Evolutionary conservation across 2,888 invertebrate genomes (phyloP).

Genomic region (Anoplius nigerrimus): DNA sequence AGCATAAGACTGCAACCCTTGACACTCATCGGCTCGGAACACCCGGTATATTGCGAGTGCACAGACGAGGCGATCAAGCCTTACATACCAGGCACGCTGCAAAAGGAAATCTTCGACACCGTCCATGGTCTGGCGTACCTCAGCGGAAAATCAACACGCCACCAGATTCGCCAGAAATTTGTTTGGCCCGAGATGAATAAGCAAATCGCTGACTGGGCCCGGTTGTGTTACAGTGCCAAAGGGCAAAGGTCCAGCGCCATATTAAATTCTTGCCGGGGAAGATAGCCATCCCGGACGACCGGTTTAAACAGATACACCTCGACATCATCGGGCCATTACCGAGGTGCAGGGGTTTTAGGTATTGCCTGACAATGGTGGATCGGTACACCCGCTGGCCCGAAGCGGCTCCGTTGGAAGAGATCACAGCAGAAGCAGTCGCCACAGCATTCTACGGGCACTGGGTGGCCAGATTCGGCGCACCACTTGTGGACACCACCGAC

Average conservation of each 20-base stretch:
- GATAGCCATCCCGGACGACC: conserved; percentile 4
- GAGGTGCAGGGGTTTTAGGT: conserved; percentile 47
- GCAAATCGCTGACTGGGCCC: conserved; percentile 35
- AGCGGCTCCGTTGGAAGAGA: conserved; percentile 7
- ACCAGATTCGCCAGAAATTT: conserved; percentile 29
- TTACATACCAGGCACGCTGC: conserved; percentile 41
- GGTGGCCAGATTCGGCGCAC: conserved; percentile 46
- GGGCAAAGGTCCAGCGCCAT: conserved; percentile 33
- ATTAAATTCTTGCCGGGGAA: conserved; percentile 1
- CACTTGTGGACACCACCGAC: conserved; percentile 52
- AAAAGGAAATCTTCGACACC: conserved; percentile 33
- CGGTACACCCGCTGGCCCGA: conserved; percentile 13
- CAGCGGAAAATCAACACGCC: conserved; percentile 32
- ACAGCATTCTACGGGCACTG: conserved; percentile 39
- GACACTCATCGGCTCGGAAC: neutral
- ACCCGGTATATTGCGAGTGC: conserved; percentile 30
- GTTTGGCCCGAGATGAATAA: conserved; percentile 46
- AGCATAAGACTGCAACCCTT: neutral
- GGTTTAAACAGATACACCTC: conserved; percentile 18
- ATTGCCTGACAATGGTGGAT: conserved; percentile 54
- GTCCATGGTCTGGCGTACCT: conserved; percentile 44
- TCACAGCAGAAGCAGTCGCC: conserved; percentile 33
- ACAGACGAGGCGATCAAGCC: conserved; percentile 39
- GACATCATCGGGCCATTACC: conserved; percentile 33
- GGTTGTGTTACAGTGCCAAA: conserved; percentile 36